phyloP scores from a whole-genome alignment of 1,140 invertebrate genomes.

The Schlechtendalia chinensis region DNA sequence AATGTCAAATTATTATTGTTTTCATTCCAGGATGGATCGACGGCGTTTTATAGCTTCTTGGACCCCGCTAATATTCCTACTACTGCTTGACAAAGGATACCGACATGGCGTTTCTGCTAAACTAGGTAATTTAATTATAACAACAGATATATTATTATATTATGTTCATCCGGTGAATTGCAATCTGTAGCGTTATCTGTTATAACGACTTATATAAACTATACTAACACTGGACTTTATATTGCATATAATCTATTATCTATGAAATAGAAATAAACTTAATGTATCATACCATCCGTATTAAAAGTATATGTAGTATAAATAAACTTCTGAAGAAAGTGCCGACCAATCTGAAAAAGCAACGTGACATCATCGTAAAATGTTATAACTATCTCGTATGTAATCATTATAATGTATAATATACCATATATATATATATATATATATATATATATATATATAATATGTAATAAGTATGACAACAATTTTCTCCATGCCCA shows the following conservation, averaged over 20 bases:
- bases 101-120: constrained; percentile 43
- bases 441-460: neutral
- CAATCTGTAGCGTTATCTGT: too few species aligned
- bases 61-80: constrained; percentile 17
- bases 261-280: neutral
- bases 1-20: neutral
- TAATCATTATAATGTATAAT: too few species aligned
- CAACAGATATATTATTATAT: neutral
- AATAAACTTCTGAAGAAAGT: neutral
- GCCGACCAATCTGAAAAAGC: neutral
- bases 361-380: neutral
- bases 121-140: constrained; percentile 12
- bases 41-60: constrained; percentile 7
- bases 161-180: neutral
- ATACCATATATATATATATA: neutral
- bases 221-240: too few species aligned
- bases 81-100: constrained; percentile 28
- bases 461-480: constrained; percentile 5
- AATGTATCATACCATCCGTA: too few species aligned
- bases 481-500: constrained; percentile 14
- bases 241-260: neutral
- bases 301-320: neutral
- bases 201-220: too few species aligned
- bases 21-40: constrained; percentile 2
- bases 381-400: neutral